phyloP scores from a whole-genome alignment of 2,113 vertebrate species.

The Agelaius tricolor region DNA sequence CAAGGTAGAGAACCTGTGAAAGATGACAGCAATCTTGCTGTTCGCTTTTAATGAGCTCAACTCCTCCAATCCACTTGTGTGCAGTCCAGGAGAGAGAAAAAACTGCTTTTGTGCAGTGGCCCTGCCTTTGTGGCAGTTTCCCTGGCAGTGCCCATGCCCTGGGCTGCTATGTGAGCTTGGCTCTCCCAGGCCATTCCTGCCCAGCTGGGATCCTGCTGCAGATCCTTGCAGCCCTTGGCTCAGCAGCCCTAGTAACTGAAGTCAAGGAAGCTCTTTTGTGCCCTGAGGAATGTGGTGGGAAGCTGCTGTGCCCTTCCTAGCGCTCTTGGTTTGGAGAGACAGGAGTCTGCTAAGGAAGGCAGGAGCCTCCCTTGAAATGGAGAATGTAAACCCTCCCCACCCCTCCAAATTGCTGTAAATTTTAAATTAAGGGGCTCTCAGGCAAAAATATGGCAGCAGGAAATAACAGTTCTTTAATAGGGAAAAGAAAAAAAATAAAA shows the following conservation, averaged over 20 bases:
- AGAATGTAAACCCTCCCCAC: no score
- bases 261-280: conserved; percentile 58
- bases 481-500: no score
- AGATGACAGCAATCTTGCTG: background rate
- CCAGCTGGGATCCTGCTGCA: background rate
- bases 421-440: no score
- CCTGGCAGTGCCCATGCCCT: background rate
- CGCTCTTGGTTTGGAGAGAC: no score
- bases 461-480: no score
- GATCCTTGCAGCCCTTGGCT: background rate
- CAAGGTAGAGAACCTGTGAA: background rate
- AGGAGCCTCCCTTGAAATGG: no score
- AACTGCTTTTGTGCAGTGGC: conserved; percentile 1
- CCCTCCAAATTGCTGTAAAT: no score
- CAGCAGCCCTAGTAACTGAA: conserved; percentile 55
- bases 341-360: no score
- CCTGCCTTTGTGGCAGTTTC: conserved; percentile 38
- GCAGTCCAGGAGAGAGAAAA: background rate
- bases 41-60: background rate
- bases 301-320: conserved; percentile 44
- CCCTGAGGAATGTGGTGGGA: conserved; percentile 56
- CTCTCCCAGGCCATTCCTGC: conserved; percentile 10
- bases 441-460: no score
- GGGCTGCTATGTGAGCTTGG: conserved; percentile 54
- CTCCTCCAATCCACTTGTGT: background rate